Conservation (phyloP, 2,113 vertebrate species). For the Heptranchias perlo region DNA sequence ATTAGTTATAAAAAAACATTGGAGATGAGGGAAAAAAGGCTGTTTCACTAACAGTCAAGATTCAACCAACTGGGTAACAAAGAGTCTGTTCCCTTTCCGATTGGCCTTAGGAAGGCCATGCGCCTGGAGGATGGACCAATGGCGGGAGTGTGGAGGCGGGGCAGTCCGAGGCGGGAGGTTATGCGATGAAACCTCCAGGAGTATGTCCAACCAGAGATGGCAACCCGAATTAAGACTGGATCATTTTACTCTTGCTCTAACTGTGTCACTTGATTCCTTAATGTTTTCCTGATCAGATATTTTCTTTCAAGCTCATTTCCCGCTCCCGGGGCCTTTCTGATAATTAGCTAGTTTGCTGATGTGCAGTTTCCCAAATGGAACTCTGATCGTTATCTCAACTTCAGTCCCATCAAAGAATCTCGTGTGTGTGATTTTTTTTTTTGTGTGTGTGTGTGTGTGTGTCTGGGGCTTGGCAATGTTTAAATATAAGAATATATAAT, state of each 20-base stretch:
- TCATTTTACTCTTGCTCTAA: background rate
- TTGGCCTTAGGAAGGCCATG: background rate
- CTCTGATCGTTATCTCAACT: background rate
- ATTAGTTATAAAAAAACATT: too few species aligned
- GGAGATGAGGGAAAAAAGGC: too few species aligned
- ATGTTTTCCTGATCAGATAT: background rate
- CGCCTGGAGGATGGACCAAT: background rate
- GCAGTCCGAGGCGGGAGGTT: background rate
- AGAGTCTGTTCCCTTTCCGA: background rate
- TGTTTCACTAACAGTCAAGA: too few species aligned
- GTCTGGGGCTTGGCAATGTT: background rate
- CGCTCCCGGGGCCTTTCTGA: background rate
- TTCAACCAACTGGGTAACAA: too few species aligned
- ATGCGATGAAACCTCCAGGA: background rate
- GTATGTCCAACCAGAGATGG: background rate
- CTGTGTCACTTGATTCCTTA: background rate
- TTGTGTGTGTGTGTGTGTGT: too few species aligned
- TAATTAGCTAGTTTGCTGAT: conserved; percentile 14
- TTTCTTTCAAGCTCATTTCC: conserved; percentile 22
- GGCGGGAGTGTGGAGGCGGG: background rate
- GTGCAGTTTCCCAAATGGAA: background rate
- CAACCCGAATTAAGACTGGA: background rate
- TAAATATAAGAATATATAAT: conserved; percentile 4
- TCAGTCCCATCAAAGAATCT: background rate
- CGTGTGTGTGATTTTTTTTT: background rate